phyloP scores from a whole-genome alignment of 2,797 vertebrate species.

The Psittacula echo region DNA sequence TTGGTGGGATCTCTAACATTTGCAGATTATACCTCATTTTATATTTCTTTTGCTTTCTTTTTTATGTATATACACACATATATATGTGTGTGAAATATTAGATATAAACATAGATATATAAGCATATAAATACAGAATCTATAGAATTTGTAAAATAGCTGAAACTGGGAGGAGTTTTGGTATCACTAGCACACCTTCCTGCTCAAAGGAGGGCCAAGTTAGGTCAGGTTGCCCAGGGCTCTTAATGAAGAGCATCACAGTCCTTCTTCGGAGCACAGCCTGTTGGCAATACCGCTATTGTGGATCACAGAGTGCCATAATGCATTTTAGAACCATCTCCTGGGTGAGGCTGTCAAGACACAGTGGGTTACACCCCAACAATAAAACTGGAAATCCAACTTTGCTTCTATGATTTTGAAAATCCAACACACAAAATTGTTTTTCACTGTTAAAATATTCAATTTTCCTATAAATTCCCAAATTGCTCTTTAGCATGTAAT shows the following conservation, averaged over 20 bases:
- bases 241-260: background rate
- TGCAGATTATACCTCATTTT: background rate
- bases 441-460: background rate
- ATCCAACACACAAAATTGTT: background rate
- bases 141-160: background rate
- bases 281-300: fast-evolving
- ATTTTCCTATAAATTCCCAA: background rate
- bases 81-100: background rate
- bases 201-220: background rate
- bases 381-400: background rate
- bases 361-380: background rate
- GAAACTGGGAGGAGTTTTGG: background rate
- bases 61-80: no score
- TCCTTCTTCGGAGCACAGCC: background rate
- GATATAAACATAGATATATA: background rate
- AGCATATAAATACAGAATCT: background rate
- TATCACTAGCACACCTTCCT: background rate
- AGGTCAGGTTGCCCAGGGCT: background rate
- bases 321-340: background rate
- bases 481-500: background rate
- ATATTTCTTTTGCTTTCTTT: background rate
- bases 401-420: background rate
- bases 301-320: background rate
- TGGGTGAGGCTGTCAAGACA: background rate
- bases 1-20: background rate